phyloP scores from a whole-genome alignment of 2,797 vertebrate species.

The Kryptopterus vitreolus region DNA sequence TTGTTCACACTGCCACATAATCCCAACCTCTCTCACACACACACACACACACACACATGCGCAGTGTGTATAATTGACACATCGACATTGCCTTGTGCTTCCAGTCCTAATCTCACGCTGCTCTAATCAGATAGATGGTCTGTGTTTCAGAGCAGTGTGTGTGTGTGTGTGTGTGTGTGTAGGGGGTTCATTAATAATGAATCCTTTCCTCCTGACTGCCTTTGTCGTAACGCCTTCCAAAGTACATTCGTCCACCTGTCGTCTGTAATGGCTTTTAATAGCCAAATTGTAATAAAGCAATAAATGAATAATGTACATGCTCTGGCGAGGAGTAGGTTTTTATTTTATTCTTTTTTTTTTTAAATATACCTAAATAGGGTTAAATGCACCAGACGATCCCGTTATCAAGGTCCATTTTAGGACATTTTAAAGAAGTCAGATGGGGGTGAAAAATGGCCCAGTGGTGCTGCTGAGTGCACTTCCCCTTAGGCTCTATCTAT shows the following conservation, averaged over 20 bases:
- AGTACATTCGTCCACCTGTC: not conserved
- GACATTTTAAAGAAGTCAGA: conserved; percentile 31
- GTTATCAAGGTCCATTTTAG: not conserved
- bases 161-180: too few species aligned
- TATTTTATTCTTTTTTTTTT: not conserved
- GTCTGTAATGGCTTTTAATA: not conserved
- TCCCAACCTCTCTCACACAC: not conserved
- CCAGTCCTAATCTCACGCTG: not conserved
- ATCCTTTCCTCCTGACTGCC: not conserved
- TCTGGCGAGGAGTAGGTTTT: not conserved
- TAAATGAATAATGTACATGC: not conserved
- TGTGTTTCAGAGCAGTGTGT: conserved; percentile 11
- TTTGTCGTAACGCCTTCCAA: not conserved
- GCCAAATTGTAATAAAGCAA: not conserved
- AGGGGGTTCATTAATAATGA: conserved; percentile 5
- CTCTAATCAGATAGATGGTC: conserved; percentile 23
- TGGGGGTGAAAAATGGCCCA: not conserved
- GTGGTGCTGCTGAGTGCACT: not conserved
- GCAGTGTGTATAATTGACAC: conserved; percentile 25
- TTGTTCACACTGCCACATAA: not conserved
- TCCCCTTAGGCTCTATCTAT: conserved; percentile 31
- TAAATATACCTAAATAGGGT: too few species aligned
- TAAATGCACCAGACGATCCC: too few species aligned
- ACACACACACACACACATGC: too few species aligned
- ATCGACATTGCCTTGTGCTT: not conserved